phyloP scores from a whole-genome alignment of 2,888 invertebrate species.

The Cerastis rubricosa region DNA sequence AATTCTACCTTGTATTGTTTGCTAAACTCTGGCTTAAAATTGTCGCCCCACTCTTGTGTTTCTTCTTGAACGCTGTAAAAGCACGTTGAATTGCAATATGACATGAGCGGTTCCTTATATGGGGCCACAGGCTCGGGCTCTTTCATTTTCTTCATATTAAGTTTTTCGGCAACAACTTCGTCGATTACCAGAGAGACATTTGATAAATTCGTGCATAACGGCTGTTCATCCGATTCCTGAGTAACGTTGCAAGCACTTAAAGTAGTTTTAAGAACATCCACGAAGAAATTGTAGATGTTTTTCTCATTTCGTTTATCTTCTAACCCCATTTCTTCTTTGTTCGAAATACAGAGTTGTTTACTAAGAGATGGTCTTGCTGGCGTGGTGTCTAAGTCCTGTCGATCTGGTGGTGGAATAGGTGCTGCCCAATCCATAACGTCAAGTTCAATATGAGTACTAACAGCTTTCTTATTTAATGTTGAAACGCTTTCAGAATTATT shows the following conservation, averaged over 20 bases:
- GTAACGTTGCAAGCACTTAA: conserved; percentile 75
- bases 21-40: background rate
- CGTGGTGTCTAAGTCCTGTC: background rate
- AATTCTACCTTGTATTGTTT: background rate
- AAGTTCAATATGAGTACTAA: background rate
- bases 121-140: background rate
- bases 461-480: background rate
- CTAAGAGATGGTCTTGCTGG: conserved; percentile 26
- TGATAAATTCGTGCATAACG: conserved; percentile 49
- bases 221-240: conserved; percentile 41
- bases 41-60: conserved; percentile 13
- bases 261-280: conserved; percentile 79
- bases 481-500: conserved; percentile 64
- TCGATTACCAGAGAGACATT: conserved; percentile 74
- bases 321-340: conserved; percentile 67
- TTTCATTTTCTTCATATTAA: conserved; percentile 36
- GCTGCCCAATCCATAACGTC: conserved; percentile 38
- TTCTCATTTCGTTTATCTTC: conserved; percentile 68
- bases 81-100: conserved; percentile 20
- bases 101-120: conserved; percentile 15
- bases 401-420: background rate
- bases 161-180: conserved; percentile 73
- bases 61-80: conserved; percentile 54
- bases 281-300: conserved; percentile 80
- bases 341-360: conserved; percentile 58